Evolutionary conservation across 2,888 invertebrate species (phyloP).

Genomic region (Timema podura): DNA sequence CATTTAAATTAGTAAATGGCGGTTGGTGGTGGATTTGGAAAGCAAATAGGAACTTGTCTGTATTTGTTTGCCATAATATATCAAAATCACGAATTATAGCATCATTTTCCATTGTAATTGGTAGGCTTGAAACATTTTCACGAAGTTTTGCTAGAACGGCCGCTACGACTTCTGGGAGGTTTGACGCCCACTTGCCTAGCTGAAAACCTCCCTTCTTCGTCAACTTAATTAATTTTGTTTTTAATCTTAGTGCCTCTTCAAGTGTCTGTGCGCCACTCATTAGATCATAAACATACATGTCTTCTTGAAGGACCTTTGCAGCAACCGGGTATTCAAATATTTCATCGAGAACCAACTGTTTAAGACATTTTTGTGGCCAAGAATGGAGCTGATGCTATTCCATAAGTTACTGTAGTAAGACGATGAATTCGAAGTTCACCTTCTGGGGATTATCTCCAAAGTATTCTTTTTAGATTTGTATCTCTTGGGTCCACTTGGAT

Average conservation of each 20-base stretch:
- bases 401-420: conserved; percentile 15
- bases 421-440: background rate
- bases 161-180: background rate
- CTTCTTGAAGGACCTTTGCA: background rate
- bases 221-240: background rate
- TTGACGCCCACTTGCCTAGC: background rate
- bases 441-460: background rate
- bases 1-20: no score
- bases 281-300: background rate
- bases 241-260: background rate
- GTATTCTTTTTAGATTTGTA: background rate
- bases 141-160: background rate
- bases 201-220: background rate
- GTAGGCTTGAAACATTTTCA: background rate
- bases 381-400: conserved; percentile 10
- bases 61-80: no score
- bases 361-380: background rate
- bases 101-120: no score
- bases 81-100: no score
- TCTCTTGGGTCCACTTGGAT: background rate
- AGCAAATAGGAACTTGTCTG: no score
- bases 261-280: background rate
- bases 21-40: no score
- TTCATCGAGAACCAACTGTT: background rate
- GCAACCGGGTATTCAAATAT: background rate